Evolutionary conservation across 2,888 invertebrate genomes (phyloP), one percentile per base, ranked within the genome.

Genomic region (Caenorhabditis japonica): DNA sequence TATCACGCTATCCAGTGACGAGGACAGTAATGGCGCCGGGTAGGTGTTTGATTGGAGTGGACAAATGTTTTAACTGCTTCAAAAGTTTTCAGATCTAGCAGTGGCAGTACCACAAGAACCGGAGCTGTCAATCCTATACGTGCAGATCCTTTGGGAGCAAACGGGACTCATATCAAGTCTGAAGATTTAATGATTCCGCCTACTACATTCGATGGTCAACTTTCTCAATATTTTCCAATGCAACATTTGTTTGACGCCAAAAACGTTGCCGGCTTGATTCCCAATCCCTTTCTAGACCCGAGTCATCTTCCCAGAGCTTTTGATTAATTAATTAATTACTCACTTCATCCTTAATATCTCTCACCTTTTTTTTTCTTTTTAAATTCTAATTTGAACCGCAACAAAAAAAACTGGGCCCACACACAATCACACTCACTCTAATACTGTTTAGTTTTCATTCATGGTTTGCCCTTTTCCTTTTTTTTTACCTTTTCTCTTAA

Each of bases 11-110:
- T 74, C 74, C 0, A 74, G 74, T 25, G 74, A 74, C 17, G 74
- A 74, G 19, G 74, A 74, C 33, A 73, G 73, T 38, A 73, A 73
- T 27, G 55, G 56, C 3, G 60, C 71, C 25, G 56, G 71, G 62
- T 71, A 34, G 43, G 49, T 12, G n/a, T 5, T 4, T 17, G 17
- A 5, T 7, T 5, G 19, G 5, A 17, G 17, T 34, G 17, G 19
- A 17, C 1, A 19, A 1, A 17, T 0, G 3, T 1, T 12, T 13
- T 19, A 17, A 47, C 21, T 1, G 1, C 7, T 19, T 25, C 36
- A 4, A 30, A 38, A 13, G 8, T 17, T 38, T 53, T 8, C 34
- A 61, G 64, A 27, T 38, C 62, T 3, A 71, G 70, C 43, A 71
- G 61, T 36, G 64, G 51, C 21, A 58, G 59, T 39, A 49, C 56